Evolutionary conservation across 1,140 invertebrate genomes (phyloP).

Genomic region (Sitodiplosis mosellana): DNA sequence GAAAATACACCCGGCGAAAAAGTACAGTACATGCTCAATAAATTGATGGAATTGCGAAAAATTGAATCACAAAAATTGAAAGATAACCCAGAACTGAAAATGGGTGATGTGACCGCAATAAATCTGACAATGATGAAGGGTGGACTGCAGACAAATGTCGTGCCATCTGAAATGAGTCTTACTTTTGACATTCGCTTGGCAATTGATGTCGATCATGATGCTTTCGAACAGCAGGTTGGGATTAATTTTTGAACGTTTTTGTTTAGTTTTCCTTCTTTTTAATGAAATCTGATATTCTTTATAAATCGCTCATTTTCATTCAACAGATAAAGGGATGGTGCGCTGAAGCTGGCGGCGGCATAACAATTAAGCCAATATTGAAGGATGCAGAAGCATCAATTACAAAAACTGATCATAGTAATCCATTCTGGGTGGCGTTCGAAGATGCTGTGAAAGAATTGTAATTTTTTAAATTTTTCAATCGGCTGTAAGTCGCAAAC

Average conservation of each 20-base stretch:
- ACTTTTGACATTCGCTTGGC: conserved; percentile 63
- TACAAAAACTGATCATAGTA: conserved; percentile 39
- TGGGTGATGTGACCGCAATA: conserved; percentile 61
- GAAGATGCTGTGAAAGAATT: conserved; percentile 33
- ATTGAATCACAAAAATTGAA: conserved; percentile 26
- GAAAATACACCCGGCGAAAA: conserved; percentile 63
- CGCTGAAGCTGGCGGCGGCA: conserved; percentile 34
- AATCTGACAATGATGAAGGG: conserved; percentile 69
- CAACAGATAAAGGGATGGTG: conserved; percentile 33
- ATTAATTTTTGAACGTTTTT: conserved; percentile 24
- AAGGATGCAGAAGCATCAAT: conserved; percentile 35
- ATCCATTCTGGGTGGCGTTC: conserved; percentile 62
- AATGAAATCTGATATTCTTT: conserved; percentile 29
- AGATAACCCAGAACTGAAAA: conserved; percentile 34
- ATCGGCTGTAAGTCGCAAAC: too few species aligned
- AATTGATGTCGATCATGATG: conserved; percentile 38
- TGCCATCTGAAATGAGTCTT: conserved; percentile 55
- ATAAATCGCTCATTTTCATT: too few species aligned
- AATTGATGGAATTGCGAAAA: conserved; percentile 49
- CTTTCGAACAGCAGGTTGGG: conserved; percentile 46
- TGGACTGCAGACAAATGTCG: conserved; percentile 71
- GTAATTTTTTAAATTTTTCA: conserved; percentile 14
- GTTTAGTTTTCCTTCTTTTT: conserved; percentile 20
- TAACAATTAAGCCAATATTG: conserved; percentile 20
- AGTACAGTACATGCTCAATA: conserved; percentile 46